Conservation (phyloP, 2,888 invertebrate species). For the Pollenia amentaria region DNA sequence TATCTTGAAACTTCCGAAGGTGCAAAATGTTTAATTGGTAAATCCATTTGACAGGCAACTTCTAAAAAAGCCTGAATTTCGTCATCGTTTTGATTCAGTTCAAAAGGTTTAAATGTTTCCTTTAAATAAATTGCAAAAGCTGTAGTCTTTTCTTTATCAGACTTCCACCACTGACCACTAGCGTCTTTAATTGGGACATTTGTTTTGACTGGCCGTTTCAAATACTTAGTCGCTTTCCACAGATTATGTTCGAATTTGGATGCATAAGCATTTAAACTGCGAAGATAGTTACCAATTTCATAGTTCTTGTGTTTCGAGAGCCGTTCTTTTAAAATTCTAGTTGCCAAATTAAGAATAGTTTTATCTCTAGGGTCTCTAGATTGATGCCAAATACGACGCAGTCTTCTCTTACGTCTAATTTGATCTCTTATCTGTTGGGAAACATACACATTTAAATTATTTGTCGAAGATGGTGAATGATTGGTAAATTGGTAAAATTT, state of each 20-base stretch:
- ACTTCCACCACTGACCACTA: neutral
- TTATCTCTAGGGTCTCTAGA: constrained; percentile 18
- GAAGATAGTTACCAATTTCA: constrained; percentile 5
- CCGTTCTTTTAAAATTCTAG: neutral
- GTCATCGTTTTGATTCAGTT: constrained; percentile 3
- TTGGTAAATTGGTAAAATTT: constrained; percentile 18
- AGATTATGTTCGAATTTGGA: neutral
- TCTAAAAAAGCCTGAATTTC: constrained; percentile 1
- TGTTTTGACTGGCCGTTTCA: no score
- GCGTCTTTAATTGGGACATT: constrained; percentile 39
- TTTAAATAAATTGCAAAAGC: constrained; percentile 12
- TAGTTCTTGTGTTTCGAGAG: no score
- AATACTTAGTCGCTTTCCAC: no score
- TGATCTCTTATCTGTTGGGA: constrained; percentile 30
- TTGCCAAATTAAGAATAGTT: constrained; percentile 12
- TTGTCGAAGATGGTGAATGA: neutral
- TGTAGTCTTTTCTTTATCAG: neutral
- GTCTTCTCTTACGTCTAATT: no score
- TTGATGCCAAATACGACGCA: constrained; percentile 28
- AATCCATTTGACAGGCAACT: constrained; percentile 17
- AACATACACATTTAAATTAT: constrained; percentile 4
- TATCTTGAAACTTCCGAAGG: no score
- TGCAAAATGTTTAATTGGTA: no score
- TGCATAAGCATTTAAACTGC: constrained; percentile 16
- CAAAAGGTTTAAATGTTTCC: constrained; percentile 1